These are phyloP conservation scores for Goniozus legneri DNA, from an alignment of 1,140 invertebrate species.

Conservation along the genomic window DNA sequence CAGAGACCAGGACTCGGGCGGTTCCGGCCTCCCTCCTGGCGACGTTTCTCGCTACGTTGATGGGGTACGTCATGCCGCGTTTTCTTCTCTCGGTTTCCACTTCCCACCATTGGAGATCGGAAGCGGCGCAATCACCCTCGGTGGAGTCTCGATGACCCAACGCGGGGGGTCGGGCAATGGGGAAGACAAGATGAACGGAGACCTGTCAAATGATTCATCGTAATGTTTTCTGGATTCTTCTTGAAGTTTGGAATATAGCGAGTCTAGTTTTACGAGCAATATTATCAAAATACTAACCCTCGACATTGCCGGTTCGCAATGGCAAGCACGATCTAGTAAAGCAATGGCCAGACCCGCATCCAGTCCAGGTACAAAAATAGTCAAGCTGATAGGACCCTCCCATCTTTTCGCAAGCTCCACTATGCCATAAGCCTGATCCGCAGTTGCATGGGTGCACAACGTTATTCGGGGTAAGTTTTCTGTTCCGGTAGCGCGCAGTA, in stretches of 20 bases:
- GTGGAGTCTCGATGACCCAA: constrained; percentile 14
- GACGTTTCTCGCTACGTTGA: constrained; percentile 73
- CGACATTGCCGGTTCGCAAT: constrained; percentile 64
- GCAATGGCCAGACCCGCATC: constrained; percentile 63
- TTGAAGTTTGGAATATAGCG: no score
- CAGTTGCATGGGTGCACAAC: constrained; percentile 71
- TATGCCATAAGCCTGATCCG: constrained; percentile 69
- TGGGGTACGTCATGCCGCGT: constrained; percentile 64
- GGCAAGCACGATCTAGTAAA: constrained; percentile 62
- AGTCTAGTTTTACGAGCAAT: constrained; percentile 28
- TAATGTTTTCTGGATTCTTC: no score
- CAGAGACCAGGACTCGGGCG: constrained; percentile 69
- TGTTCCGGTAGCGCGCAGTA: constrained; percentile 48
- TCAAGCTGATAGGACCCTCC: constrained; percentile 72
- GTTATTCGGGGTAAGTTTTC: constrained; percentile 50
- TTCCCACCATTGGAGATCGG: constrained; percentile 36
- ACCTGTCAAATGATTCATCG: constrained; percentile 46
- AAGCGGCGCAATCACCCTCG: constrained; percentile 35
- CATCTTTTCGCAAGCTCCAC: constrained; percentile 65
- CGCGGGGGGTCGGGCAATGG: constrained; percentile 40
- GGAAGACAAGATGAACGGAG: constrained; percentile 68
- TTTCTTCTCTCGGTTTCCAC: constrained; percentile 53
- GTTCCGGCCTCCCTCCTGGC: constrained; percentile 62
- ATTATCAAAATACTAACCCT: constrained; percentile 50
- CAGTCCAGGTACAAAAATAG: constrained; percentile 67